Base-by-base conservation (phyloP, 2,888 invertebrate genomes). In the Plemyria rubiginata region DNA sequence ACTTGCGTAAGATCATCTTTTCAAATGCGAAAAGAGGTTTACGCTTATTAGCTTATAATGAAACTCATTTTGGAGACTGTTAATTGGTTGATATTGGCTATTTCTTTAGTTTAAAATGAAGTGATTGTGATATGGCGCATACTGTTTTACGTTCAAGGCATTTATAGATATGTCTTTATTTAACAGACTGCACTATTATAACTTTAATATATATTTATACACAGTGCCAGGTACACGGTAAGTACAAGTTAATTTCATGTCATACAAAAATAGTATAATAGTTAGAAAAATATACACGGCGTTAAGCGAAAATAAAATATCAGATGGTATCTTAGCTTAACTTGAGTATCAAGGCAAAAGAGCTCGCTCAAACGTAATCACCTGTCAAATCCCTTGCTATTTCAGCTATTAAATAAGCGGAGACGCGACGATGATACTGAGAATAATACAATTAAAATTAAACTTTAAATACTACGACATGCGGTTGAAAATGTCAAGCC, bases 201-300 rank as follows among this genome's bases (percentile, higher is more conserved):
- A 49, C 8, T 22, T 48, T 38, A 11, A 50, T 45, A 36, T 22
- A 0, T 43, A 36, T 12, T 41, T 16, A 32, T 53, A 29, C 38
- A 49, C 29, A 48, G 40, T 48, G 54, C 43, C 53, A 62, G 57
- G 57, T 53, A 54, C 54, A 32, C 40, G 11, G 54, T 62, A 54
- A 54, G 58, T 62, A 54, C 52, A 16, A 41, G 7, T 41, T 59
- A 28, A 32, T 54, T 54, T 57, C 49, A 11, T 41, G 15, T 49
- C 28, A 50, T 58, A 58, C 40, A 54, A 62, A 62, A 62, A 62
- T 58, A 58, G 48, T 58, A 45, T 38, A 46, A 46, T 51, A 45
- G 28, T 38, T 52, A 48, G 16, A 60, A 60, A 60, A 60, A 60
- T 60, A 60, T 60, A 32, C 32, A 49, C 29, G n/a, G 36, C 45